Base-by-base conservation (phyloP, 2,113 vertebrate genomes). In the Thunnus maccoyii region DNA sequence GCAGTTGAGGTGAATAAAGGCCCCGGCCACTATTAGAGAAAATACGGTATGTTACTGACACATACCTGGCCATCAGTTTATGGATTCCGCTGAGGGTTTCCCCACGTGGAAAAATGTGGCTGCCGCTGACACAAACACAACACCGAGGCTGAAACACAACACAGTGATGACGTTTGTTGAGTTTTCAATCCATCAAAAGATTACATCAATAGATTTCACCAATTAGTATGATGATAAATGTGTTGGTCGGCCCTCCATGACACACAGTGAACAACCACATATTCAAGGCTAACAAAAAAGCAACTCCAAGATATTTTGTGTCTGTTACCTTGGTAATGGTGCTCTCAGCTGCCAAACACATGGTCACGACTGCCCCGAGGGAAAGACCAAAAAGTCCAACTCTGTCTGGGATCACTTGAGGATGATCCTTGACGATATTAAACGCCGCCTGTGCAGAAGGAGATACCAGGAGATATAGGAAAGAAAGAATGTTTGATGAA, bases 331-430 rank as follows among this genome's bases (percentile, higher is more conserved):
- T 77, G 47, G 91, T 22, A 2, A 54, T 0, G 22, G 22, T 44
- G 72, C 91, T 91, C 66, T 87, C 65, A 0, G 84, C 47, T 3
- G 89, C 89, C 84, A 95, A n/a, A 1, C 1, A 5, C 2, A 93
- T 12, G 36, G 87, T 9, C 11, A 94, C 1, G 0, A 58, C 4
- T 0, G 79, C 15, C 16, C 95, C 95, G 1, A 95, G 66, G 17
- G 87, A 95, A 4, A 95, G 86, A 1, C 94, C 94, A 0, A 94
- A 56, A 4, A 95, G 25, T n/a, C 91, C 95, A 5, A 95, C 22
- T 56, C 55, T 80, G 75, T 91, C 86, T 2, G 82, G 52, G 4
- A 80, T 71, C 68, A 95, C 93, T 58, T 69, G 82, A 27, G 95
- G 92, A 81, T 95, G 94, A 0, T 88, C 74, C 52, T 80, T 81